These are phyloP conservation scores for Terebella lapidaria DNA, from an alignment of 2,888 invertebrate genomes.

Conservation along the genomic window DNA sequence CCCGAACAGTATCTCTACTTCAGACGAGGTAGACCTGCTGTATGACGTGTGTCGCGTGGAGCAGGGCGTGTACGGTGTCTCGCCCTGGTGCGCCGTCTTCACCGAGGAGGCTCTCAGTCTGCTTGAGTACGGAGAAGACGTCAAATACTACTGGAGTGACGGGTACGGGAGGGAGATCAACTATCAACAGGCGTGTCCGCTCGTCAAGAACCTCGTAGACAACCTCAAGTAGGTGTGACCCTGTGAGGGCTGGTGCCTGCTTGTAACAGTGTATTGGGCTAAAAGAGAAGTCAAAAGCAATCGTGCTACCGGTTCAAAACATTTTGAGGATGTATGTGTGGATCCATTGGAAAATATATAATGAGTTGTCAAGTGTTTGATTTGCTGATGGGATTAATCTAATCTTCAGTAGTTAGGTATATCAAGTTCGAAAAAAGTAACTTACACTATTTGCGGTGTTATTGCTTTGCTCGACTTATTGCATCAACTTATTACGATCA, in stretches of 20 bases:
- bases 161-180: conserved; percentile 9
- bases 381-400: too few species aligned
- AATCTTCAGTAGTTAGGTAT: too few species aligned
- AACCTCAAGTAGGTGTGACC: conserved; percentile 6
- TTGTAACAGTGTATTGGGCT: too few species aligned
- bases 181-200: conserved; percentile 10
- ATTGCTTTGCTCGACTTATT: background rate
- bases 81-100: conserved; percentile 12
- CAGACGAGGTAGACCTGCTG: conserved; percentile 3
- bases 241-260: too few species aligned
- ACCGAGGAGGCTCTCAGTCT: background rate
- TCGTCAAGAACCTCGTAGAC: conserved; percentile 6
- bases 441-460: too few species aligned
- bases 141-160: conserved; percentile 13
- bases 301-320: too few species aligned
- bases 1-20: too few species aligned
- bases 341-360: too few species aligned
- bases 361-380: too few species aligned
- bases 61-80: conserved; percentile 4
- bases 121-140: conserved; percentile 11
- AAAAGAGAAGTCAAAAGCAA: too few species aligned
- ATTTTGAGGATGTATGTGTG: too few species aligned
- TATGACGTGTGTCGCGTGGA: conserved; percentile 13
- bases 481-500: background rate
- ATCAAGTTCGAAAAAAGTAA: too few species aligned